Evolutionary conservation across 2,113 vertebrate genomes (phyloP).

Genomic region (Pholis gunnellus): DNA sequence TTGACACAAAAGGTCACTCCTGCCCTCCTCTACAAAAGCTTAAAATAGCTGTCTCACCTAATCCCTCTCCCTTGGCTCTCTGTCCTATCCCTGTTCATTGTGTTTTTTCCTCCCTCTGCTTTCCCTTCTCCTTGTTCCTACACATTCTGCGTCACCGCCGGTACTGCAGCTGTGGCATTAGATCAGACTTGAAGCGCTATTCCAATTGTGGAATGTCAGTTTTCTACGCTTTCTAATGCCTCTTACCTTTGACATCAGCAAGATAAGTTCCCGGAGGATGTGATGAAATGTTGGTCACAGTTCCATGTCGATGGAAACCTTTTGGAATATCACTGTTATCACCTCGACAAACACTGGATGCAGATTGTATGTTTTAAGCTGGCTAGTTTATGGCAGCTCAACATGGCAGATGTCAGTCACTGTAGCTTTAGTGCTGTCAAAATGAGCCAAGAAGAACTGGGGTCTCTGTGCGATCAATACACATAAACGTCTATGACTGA

Average conservation of each 20-base stretch:
- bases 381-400: not conserved
- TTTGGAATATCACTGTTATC: not conserved
- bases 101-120: not conserved
- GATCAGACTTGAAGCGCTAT: not conserved
- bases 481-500: not conserved
- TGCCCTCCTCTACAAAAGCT: slow-evolving; percentile 21
- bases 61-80: not conserved
- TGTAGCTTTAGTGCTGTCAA: too few species aligned
- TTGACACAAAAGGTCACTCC: slow-evolving; percentile 10
- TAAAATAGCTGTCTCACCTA: slow-evolving; percentile 25
- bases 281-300: not conserved
- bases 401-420: too few species aligned
- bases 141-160: not conserved
- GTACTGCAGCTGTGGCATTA: not conserved
- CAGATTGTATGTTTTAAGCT: not conserved
- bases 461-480: too few species aligned
- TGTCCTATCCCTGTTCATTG: slow-evolving; percentile 14
- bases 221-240: not conserved
- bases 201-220: not conserved
- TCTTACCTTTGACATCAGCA: not conserved
- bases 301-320: not conserved
- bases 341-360: not conserved
- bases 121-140: not conserved
- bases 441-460: too few species aligned
- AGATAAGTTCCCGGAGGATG: not conserved